A percentile compares a stretch with the other conserved stretches of the same genome.
These are phyloP conservation scores for Euura saliciscinereae DNA, from an alignment of 1,140 invertebrate genomes.

Conservation along the genomic window DNA sequence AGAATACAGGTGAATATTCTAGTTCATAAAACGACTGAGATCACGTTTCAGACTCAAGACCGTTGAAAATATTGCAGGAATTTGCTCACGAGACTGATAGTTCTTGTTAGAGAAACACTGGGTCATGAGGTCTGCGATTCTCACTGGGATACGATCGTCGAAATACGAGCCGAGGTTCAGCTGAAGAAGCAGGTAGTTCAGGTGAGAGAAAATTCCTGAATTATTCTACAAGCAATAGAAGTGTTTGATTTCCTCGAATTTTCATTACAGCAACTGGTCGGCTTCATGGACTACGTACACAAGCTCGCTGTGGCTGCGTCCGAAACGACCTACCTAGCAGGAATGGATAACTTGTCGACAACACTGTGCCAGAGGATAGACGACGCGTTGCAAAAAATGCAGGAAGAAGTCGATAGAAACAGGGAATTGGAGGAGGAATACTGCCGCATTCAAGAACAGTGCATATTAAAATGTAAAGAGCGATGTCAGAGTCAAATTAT, in stretches of 20 bases:
- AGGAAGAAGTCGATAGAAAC: constrained; percentile 39
- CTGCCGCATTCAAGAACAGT: constrained; percentile 41
- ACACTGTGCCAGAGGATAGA: constrained; percentile 47
- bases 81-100: constrained; percentile 43
- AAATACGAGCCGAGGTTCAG: constrained; percentile 42
- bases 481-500: background rate
- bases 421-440: constrained; percentile 45
- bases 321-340: constrained; percentile 47
- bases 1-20: constrained; percentile 46
- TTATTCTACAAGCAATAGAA: background rate
- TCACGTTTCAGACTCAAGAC: no score
- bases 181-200: constrained; percentile 41
- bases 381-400: constrained; percentile 44
- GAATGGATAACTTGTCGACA: constrained; percentile 50
- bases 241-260: background rate
- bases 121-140: constrained; percentile 41
- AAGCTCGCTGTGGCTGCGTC: constrained; percentile 50
- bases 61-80: constrained; percentile 33
- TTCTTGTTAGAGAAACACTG: constrained; percentile 43
- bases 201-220: constrained; percentile 24
- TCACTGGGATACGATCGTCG: constrained; percentile 49
- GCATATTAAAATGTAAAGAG: constrained; percentile 36
- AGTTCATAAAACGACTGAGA: no score
- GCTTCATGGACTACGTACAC: constrained; percentile 49
- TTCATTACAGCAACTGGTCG: constrained; percentile 42